These are phyloP conservation scores for Hylaeus anthracinus DNA, from an alignment of 1,140 invertebrate genomes.

Conservation along the genomic window DNA sequence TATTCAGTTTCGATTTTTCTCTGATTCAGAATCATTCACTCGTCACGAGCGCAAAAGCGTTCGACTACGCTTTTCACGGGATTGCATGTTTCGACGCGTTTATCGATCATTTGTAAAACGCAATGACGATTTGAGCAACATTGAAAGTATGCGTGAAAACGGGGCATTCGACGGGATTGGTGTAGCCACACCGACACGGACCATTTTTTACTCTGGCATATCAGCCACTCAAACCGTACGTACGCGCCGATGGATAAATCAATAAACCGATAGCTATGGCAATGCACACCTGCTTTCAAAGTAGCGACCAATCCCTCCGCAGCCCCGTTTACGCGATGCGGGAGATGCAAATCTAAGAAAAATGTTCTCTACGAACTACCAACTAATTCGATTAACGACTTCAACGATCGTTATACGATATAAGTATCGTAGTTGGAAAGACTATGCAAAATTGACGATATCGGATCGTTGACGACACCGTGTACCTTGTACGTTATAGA, in stretches of 20 bases:
- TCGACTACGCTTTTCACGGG: not conserved
- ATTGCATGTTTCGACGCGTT: slow-evolving; percentile 33
- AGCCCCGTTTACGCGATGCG: slow-evolving; percentile 10
- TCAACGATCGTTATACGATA: too few species aligned
- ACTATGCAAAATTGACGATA: too few species aligned
- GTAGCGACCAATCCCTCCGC: slow-evolving; percentile 44
- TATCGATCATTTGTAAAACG: slow-evolving; percentile 31
- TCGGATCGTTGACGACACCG: too few species aligned
- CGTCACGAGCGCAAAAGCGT: not conserved
- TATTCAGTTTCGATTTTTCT: not conserved
- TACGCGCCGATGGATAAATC: slow-evolving; percentile 59
- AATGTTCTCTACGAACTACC: not conserved
- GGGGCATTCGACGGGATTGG: slow-evolving; percentile 25
- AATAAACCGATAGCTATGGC: slow-evolving; percentile 62
- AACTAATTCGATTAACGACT: too few species aligned
- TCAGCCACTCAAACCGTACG: slow-evolving; percentile 56
- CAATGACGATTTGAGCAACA: slow-evolving; percentile 54
- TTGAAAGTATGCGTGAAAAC: slow-evolving; percentile 32
- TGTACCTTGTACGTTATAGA: too few species aligned
- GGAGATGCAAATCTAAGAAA: not conserved
- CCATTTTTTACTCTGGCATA: slow-evolving; percentile 62
- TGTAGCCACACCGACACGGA: slow-evolving; percentile 39
- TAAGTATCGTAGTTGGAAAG: too few species aligned
- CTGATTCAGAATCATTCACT: not conserved
- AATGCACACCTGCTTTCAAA: slow-evolving; percentile 55